These are phyloP conservation scores for Anomalospiza imberbis DNA, from an alignment of 2,797 vertebrate genomes.

Conservation along the genomic window DNA sequence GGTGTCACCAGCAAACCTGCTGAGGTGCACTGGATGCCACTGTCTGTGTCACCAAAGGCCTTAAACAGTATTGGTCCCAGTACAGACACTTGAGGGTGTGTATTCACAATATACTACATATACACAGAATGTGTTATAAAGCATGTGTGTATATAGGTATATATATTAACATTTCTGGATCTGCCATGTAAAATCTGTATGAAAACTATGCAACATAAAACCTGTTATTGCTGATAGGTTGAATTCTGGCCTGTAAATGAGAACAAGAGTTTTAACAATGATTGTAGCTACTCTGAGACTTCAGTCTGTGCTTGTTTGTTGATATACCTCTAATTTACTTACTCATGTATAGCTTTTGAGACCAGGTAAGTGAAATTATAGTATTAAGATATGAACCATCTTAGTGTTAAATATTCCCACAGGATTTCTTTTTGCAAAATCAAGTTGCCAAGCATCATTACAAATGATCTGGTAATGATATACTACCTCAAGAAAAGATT, in stretches of 20 bases:
- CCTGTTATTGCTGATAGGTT: background rate
- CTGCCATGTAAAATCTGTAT: background rate
- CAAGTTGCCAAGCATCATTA: background rate
- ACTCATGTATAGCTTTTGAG: background rate
- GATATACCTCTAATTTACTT: background rate
- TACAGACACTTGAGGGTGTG: background rate
- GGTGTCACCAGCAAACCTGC: rapidly evolving
- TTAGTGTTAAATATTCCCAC: background rate
- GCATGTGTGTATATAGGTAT: rapidly evolving
- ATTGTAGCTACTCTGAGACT: background rate
- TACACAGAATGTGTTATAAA: background rate
- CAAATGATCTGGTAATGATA: background rate
- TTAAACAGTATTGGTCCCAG: background rate
- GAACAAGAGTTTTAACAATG: background rate
- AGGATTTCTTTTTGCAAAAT: background rate
- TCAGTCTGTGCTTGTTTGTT: background rate
- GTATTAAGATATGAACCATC: background rate
- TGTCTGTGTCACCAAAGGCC: background rate
- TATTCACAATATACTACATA: background rate
- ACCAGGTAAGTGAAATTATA: background rate
- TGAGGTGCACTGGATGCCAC: rapidly evolving
- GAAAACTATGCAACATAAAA: background rate
- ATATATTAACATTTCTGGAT: background rate
- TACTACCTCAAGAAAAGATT: background rate
- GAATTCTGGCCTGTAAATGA: background rate